A percentile compares a stretch with the other conserved stretches of the same genome.
These are phyloP conservation scores for Pachyrhynchus sulphureomaculatus DNA, from an alignment of 1,140 invertebrate species.

Conservation along the genomic window DNA sequence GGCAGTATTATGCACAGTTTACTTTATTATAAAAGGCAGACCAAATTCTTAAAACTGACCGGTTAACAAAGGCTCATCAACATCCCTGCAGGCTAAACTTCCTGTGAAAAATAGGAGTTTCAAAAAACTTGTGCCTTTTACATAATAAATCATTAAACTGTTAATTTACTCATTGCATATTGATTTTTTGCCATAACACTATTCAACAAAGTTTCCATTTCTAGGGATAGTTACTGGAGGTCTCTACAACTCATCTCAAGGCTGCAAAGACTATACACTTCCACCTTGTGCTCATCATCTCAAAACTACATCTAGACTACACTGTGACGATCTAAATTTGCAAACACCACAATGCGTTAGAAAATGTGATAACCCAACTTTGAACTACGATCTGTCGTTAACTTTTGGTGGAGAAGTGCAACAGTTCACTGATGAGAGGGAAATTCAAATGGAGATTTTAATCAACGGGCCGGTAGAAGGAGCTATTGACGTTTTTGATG, in stretches of 20 bases:
- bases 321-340: constrained; percentile 8
- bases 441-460: constrained; percentile 34
- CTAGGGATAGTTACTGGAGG: constrained; percentile 61
- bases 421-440: background rate
- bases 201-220: no score
- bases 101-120: no score
- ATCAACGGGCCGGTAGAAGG: constrained; percentile 33
- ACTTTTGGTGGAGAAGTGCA: constrained; percentile 29
- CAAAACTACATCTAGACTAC: constrained; percentile 48
- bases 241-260: constrained; percentile 55
- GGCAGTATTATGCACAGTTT: no score
- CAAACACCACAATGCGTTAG: constrained; percentile 61
- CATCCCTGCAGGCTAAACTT: no score
- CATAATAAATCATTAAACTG: no score
- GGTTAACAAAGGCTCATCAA: no score
- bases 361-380: constrained; percentile 58
- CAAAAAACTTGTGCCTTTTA: no score
- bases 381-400: constrained; percentile 59
- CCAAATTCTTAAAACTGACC: no score
- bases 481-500: constrained; percentile 58
- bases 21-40: no score
- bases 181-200: no score
- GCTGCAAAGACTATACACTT: constrained; percentile 58
- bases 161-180: no score
- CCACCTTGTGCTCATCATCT: constrained; percentile 60